A percentile compares a stretch with the other conserved stretches of the same genome.
Conservation (phyloP, 2,888 invertebrate species). For the Apeira syringaria region DNA sequence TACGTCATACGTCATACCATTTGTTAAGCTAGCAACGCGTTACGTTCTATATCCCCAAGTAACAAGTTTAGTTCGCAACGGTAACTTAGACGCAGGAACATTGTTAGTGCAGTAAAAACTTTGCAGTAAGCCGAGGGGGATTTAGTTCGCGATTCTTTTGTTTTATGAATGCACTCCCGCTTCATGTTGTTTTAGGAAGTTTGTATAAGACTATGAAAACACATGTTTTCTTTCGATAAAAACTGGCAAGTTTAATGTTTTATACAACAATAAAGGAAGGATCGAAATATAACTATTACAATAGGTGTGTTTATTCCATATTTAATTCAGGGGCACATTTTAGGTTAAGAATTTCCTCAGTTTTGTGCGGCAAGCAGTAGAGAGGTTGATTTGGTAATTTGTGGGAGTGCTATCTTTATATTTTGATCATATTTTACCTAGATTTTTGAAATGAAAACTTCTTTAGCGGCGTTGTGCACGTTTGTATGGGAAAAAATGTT, state of each 20-base stretch:
- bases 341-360: background rate
- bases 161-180: conserved; percentile 16
- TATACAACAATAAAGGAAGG: too few relatives aligned
- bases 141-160: conserved; percentile 15
- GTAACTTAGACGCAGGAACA: conserved; percentile 20
- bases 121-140: conserved; percentile 7
- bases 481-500: too few relatives aligned
- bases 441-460: too few relatives aligned
- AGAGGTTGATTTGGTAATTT: too few relatives aligned
- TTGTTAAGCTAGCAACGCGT: conserved; percentile 27
- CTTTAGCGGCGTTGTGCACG: too few relatives aligned
- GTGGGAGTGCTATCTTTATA: too few relatives aligned
- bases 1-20: conserved; percentile 22
- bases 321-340: background rate
- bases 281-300: conserved; percentile 2
- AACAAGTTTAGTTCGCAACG: conserved; percentile 17
- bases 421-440: too few relatives aligned
- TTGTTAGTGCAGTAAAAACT: conserved; percentile 12
- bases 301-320: background rate
- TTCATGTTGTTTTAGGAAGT: conserved; percentile 1
- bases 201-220: conserved; percentile 1
- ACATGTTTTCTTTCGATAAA: too few relatives aligned
- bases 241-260: too few relatives aligned
- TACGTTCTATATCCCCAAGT: conserved; percentile 19
- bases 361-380: background rate